These are phyloP conservation scores for Chromis chromis DNA, from an alignment of 2,797 vertebrate species.

Conservation along the genomic window DNA sequence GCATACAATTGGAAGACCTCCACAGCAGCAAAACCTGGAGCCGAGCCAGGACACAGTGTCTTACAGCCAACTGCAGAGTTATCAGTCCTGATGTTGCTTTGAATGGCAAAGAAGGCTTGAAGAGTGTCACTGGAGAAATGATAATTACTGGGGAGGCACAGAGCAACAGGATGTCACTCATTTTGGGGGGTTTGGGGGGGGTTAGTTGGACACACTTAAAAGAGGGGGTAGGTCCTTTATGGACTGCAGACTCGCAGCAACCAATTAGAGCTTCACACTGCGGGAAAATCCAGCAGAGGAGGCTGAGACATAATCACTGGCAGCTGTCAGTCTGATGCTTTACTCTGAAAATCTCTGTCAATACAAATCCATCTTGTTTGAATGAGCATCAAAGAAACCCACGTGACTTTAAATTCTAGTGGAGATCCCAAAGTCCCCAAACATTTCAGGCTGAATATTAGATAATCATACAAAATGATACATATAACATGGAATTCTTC, in stretches of 20 bases:
- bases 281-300: not conserved
- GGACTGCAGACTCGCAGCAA: not conserved
- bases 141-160: conserved; percentile 41
- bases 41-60: not conserved
- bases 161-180: conserved; percentile 24
- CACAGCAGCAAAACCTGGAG: conserved; percentile 14
- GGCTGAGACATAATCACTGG: not conserved
- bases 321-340: conserved; percentile 7
- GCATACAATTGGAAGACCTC: not conserved
- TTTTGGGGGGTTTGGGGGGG: not conserved
- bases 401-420: too few relatives aligned
- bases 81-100: not conserved
- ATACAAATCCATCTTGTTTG: not conserved
- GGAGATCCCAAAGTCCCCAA: too few relatives aligned
- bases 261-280: conserved; percentile 24
- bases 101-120: not conserved
- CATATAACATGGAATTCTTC: too few relatives aligned
- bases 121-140: not conserved
- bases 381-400: not conserved
- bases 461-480: not conserved
- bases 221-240: conserved; percentile 9
- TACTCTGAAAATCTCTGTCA: conserved; percentile 21
- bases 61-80: not conserved
- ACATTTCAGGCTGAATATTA: not conserved
- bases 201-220: conserved; percentile 16